Evolutionary conservation across 2,888 invertebrate genomes (phyloP).

Genomic region (Micropterix aruncella): DNA sequence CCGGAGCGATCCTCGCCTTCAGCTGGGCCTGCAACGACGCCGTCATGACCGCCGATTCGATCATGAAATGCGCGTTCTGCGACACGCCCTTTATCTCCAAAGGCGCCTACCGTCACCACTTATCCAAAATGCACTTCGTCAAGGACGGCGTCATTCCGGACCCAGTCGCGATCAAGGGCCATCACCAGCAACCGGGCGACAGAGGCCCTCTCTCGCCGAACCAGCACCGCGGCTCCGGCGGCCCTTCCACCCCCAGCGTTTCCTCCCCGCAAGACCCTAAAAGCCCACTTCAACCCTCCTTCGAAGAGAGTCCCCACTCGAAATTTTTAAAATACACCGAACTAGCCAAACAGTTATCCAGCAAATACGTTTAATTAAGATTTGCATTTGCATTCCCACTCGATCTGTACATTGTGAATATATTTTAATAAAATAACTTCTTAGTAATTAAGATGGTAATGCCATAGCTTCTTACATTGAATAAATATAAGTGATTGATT

Average conservation of each 20-base stretch:
- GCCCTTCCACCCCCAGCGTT: slow-evolving; percentile 23
- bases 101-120: slow-evolving; percentile 91
- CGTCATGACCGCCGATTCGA: slow-evolving; percentile 71
- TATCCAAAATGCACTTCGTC: slow-evolving; percentile 91
- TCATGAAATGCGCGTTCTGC: slow-evolving; percentile 91
- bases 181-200: slow-evolving; percentile 22
- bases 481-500: neutral
- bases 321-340: slow-evolving; percentile 98
- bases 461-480: neutral
- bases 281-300: slow-evolving; percentile 43
- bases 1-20: slow-evolving; percentile 77
- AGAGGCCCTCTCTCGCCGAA: slow-evolving; percentile 27
- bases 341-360: slow-evolving; percentile 94
- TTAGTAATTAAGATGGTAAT: neutral
- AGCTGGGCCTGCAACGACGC: slow-evolving; percentile 94
- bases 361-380: slow-evolving; percentile 74
- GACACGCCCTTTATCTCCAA: slow-evolving; percentile 94
- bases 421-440: neutral
- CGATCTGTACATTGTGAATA: slow-evolving; percentile 15
- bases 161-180: slow-evolving; percentile 47
- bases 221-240: slow-evolving; percentile 14
- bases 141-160: slow-evolving; percentile 81
- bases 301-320: slow-evolving; percentile 88
- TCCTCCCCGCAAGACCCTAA: slow-evolving; percentile 41
- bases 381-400: slow-evolving; percentile 9